Conservation (phyloP, 2,797 vertebrate species). For the Parauchenoglanis punctatus region DNA sequence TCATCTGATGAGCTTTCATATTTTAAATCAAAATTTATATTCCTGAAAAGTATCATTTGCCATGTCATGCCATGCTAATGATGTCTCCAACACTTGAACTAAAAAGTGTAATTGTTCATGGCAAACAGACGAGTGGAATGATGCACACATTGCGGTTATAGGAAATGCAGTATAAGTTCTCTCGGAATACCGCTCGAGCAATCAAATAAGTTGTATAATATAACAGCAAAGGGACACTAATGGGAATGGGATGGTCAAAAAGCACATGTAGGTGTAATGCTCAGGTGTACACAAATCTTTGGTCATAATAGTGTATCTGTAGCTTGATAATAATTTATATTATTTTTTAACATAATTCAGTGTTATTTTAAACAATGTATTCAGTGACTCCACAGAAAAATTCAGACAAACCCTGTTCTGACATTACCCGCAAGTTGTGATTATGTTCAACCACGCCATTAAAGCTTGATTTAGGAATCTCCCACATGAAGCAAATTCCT, state of each 20-base stretch:
- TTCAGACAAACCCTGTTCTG: neutral
- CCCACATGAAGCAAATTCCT: slow-evolving; percentile 31
- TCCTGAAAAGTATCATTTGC: neutral
- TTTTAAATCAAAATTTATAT: neutral
- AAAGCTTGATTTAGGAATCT: slow-evolving; percentile 13
- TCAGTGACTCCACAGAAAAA: neutral
- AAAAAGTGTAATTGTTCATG: neutral
- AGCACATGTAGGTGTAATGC: neutral
- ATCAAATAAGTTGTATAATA: neutral
- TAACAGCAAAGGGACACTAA: neutral
- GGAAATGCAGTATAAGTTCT: neutral
- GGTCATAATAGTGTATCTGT: neutral
- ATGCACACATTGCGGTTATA: neutral
- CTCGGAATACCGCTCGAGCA: neutral
- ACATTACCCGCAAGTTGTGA: neutral
- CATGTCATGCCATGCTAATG: neutral
- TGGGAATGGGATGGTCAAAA: neutral
- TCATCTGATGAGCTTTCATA: neutral
- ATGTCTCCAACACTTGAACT: neutral
- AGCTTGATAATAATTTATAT: neutral
- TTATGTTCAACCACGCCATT: slow-evolving; percentile 11
- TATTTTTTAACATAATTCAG: neutral
- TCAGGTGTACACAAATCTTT: neutral
- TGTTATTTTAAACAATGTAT: neutral
- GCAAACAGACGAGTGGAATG: neutral